These are phyloP conservation scores for Tiphia femorata DNA, from an alignment of 2,888 invertebrate genomes.

Conservation along the genomic window DNA sequence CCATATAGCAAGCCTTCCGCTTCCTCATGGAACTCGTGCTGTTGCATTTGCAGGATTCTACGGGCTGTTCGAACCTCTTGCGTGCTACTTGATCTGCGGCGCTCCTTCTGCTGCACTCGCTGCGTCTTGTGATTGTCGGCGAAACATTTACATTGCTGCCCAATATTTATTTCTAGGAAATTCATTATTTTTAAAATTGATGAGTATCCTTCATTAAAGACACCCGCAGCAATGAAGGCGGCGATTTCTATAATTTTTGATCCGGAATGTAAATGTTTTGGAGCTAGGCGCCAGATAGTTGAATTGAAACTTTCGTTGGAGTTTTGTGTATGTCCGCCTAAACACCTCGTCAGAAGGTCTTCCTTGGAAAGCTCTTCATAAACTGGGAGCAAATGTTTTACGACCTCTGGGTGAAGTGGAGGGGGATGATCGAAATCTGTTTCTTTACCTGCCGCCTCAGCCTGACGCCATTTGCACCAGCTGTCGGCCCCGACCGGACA, in stretches of 20 bases:
- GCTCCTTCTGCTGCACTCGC: too few relatives aligned
- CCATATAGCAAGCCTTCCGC: too few relatives aligned
- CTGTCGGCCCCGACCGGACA: slow-evolving; percentile 36
- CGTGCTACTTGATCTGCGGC: too few relatives aligned
- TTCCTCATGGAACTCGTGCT: too few relatives aligned
- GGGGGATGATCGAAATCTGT: slow-evolving; percentile 17
- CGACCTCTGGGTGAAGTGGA: slow-evolving; percentile 18
- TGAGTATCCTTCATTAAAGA: slow-evolving; percentile 26
- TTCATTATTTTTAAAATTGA: slow-evolving; percentile 19
- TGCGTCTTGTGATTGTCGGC: too few relatives aligned
- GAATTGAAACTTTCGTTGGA: slow-evolving; percentile 37
- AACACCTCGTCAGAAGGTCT: slow-evolving; percentile 24
- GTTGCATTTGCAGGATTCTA: too few relatives aligned
- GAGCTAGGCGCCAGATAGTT: slow-evolving; percentile 33
- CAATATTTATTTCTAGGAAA: slow-evolving; percentile 4
- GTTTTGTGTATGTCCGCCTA: slow-evolving; percentile 37
- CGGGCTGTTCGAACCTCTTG: too few relatives aligned
- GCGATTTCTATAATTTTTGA: slow-evolving; percentile 34
- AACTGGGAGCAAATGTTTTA: slow-evolving; percentile 23
- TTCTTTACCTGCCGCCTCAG: slow-evolving; percentile 16
- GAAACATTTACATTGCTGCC: too few relatives aligned
- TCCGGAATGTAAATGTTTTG: slow-evolving; percentile 32
- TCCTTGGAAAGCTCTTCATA: slow-evolving; percentile 19
- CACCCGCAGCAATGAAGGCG: slow-evolving; percentile 30
- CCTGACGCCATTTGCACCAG: slow-evolving; percentile 43